Percentiles rank a stretch among this genome's conserved stretches.
These are phyloP conservation scores for Uropsilus gracilis DNA, from an alignment of 2,113 vertebrate species.

Conservation along the genomic window DNA sequence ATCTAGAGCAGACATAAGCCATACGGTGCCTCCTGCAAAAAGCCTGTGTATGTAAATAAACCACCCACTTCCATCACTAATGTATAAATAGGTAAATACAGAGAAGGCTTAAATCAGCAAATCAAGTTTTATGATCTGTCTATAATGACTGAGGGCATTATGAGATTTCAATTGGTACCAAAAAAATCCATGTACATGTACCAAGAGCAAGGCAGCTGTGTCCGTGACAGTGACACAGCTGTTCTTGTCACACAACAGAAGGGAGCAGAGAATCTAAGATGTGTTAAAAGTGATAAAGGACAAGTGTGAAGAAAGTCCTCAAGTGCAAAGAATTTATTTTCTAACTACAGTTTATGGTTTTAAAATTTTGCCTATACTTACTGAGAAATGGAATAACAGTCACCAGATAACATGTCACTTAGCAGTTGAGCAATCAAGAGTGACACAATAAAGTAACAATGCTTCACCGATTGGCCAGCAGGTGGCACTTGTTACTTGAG, in stretches of 20 bases:
- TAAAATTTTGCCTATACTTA: background rate
- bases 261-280: background rate
- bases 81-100: background rate
- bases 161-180: background rate
- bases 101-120: background rate
- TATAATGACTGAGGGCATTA: background rate
- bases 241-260: background rate
- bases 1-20: background rate
- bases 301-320: background rate
- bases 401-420: background rate
- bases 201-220: background rate
- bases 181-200: constrained; percentile 10
- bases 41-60: background rate
- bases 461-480: constrained; percentile 51
- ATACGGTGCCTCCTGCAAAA: background rate
- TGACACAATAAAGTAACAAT: background rate
- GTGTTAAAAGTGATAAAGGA: background rate
- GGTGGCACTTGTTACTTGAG: constrained; percentile 62
- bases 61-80: background rate
- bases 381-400: constrained; percentile 21
- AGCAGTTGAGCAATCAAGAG: background rate
- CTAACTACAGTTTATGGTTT: background rate
- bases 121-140: background rate
- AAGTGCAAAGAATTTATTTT: background rate
- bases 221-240: background rate